Percentiles rank a stretch among this genome's conserved stretches.
These are phyloP conservation scores for Lymantria dispar DNA, from an alignment of 2,888 invertebrate species.

Conservation along the genomic window DNA sequence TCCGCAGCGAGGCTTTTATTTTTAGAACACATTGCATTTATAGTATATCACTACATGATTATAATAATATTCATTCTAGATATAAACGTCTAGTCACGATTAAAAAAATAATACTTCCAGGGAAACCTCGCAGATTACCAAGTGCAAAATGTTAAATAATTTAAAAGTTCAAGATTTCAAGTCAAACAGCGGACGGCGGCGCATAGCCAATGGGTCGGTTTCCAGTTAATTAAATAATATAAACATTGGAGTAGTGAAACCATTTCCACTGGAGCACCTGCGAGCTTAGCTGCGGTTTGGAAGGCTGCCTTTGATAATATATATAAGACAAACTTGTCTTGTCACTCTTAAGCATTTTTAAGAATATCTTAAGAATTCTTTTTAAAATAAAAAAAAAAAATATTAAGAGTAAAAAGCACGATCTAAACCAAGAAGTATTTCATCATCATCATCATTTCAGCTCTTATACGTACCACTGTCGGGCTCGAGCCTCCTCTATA, in stretches of 20 bases:
- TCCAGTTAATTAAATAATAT: conserved; percentile 81
- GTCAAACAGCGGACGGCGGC: conserved; percentile 40
- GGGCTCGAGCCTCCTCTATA: no score
- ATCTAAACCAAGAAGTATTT: no score
- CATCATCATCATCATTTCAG: no score
- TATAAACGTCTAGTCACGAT: not conserved
- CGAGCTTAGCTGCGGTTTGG: conserved; percentile 56
- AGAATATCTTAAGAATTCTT: not conserved
- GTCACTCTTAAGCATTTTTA: not conserved
- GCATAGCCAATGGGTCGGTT: conserved; percentile 48
- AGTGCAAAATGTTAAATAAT: conserved; percentile 12
- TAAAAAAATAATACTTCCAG: not conserved
- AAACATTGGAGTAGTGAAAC: conserved; percentile 71
- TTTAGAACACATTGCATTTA: no score
- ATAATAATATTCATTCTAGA: not conserved
- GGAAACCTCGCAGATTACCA: conserved; percentile 3
- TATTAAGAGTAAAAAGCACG: no score
- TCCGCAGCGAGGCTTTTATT: no score
- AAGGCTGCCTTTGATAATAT: conserved; percentile 46
- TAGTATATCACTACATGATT: not conserved
- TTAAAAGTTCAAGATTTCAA: conserved; percentile 36
- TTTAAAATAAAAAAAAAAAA: no score
- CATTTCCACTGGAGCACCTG: conserved; percentile 69
- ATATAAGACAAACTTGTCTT: conserved; percentile 20
- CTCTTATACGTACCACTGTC: no score